Evolutionary conservation across 1,140 invertebrate genomes (phyloP).

Genomic region (Nymphalis io): DNA sequence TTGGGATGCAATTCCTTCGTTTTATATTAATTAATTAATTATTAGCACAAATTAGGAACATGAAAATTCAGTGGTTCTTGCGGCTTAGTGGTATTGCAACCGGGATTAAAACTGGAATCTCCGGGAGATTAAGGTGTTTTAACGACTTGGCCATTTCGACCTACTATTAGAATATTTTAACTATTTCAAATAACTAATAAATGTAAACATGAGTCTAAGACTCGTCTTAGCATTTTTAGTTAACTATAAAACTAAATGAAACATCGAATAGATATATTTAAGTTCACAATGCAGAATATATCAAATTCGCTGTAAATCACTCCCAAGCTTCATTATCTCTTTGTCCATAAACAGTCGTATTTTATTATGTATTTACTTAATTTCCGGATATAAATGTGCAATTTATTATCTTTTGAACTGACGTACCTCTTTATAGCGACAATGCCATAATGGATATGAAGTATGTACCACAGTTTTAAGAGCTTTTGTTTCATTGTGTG

Average conservation of each 20-base stretch:
- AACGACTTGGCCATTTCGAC: no score
- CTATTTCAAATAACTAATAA: no score
- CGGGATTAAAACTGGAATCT: no score
- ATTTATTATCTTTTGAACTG: constrained; percentile 38
- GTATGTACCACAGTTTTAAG: constrained; percentile 54
- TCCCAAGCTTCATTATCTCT: constrained; percentile 39
- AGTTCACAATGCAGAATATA: constrained; percentile 24
- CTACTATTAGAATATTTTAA: no score
- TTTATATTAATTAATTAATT: no score
- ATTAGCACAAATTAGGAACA: no score
- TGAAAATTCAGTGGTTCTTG: no score
- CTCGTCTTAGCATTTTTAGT: no score
- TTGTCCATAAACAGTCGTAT: constrained; percentile 44
- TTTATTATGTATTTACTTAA: constrained; percentile 44
- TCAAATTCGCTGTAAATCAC: constrained; percentile 43
- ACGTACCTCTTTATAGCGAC: constrained; percentile 47
- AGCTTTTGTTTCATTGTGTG: constrained; percentile 66
- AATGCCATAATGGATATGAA: constrained; percentile 52
- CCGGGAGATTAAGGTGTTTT: no score
- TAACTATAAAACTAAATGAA: not conserved
- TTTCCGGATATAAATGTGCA: constrained; percentile 45
- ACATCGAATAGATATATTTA: constrained; percentile 8
- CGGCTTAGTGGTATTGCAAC: no score
- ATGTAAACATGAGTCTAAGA: no score
- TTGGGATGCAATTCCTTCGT: no score